Evolutionary conservation across 2,113 vertebrate genomes (phyloP).

Genomic region (Myotis brandtii): DNA sequence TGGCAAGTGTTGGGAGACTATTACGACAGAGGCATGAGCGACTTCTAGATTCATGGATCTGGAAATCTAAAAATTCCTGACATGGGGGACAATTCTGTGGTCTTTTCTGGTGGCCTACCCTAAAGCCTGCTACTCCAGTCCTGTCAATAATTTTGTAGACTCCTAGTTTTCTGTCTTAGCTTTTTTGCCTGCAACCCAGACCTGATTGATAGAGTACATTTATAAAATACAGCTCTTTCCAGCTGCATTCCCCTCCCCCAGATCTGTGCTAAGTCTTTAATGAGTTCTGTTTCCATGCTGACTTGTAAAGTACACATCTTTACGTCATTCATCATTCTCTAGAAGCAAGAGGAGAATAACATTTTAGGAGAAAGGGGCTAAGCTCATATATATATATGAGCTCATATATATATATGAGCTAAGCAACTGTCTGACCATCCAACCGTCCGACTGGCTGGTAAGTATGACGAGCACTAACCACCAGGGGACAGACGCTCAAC

Average conservation of each 20-base stretch:
- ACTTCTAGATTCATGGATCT: not conserved
- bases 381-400: not conserved
- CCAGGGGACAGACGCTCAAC: too few relatives aligned
- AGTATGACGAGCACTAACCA: too few relatives aligned
- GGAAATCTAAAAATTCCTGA: not conserved
- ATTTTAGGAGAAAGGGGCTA: conserved; percentile 25
- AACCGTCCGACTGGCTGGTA: too few relatives aligned
- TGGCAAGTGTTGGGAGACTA: not conserved
- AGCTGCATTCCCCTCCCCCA: not conserved
- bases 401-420: too few relatives aligned
- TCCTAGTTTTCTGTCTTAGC: not conserved
- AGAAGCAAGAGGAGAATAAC: not conserved
- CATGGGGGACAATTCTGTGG: not conserved
- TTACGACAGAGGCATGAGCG: not conserved
- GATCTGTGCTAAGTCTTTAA: not conserved
- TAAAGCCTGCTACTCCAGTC: not conserved
- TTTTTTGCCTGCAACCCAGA: not conserved
- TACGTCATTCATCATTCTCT: not conserved
- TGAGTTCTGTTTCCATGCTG: not conserved
- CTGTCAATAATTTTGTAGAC: not conserved
- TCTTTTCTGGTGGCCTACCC: not conserved
- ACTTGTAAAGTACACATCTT: not conserved
- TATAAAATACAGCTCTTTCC: not conserved
- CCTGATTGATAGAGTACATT: not conserved
- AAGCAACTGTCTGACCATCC: too few relatives aligned